Base-by-base conservation (phyloP, 1,140 invertebrate genomes). In the Heliconius nattereri region DNA sequence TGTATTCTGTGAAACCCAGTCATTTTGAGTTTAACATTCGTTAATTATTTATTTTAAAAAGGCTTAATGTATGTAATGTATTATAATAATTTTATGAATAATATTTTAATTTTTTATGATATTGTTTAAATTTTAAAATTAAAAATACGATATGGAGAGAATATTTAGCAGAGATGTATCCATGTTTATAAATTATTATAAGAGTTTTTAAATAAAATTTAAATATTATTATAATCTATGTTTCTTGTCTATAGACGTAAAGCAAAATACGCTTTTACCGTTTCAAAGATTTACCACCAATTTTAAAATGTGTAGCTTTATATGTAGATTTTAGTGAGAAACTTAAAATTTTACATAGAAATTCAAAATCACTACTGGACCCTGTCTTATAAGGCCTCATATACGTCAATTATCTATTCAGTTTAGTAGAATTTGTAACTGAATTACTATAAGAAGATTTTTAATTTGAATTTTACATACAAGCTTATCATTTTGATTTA, bases 201-300 rank as follows among this genome's bases (percentile, higher is more conserved):
- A 35, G 72, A 73, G 37, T 66, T 78, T 73, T 78, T 78, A 35
- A 80, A 80, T 49, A 81, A n/a, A 81, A n/a, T 77, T 40, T 71
- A 13, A 79, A 72, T 60, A 76, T 66, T 76, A 60, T 77, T 66
- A 76, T 76, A 80, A 40, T 76, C 29, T 75, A 78, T 78, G 66
- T 71, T 78, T 40, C 66, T 78, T 60, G 71, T 23, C 71, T 66
- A 71, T 76, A 70, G 76, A 76, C 23, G 54, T 81, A 78, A 81
- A 81, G 80, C 80, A 81, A 75, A 75, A 81, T 78, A 81, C 80
- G 80, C 80, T 81, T 81, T 71, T 66, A 66, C 26, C 11, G 60
- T 66, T 66, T 66, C 60, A 66, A 9, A 66, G 26, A 66, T 66
- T 66, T 26, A 5, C 60, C 26, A 66, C 60, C n/a, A 26, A 66